Conservation (phyloP, 1,140 invertebrate genomes). For the Cyrtorhinus lividipennis region DNA sequence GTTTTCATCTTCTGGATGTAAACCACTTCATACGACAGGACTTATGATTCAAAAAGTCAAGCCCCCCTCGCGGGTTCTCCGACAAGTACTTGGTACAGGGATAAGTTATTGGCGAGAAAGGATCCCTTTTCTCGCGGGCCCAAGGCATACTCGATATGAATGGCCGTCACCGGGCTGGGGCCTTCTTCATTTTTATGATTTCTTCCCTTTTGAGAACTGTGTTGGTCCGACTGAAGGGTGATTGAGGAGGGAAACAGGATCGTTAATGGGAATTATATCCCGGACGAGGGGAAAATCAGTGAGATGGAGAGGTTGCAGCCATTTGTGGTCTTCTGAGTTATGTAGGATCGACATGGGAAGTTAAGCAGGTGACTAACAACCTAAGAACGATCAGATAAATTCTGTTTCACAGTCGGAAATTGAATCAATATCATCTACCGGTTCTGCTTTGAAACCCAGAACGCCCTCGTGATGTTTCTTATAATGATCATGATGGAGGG, state of each 20-base stretch:
- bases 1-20: slow-evolving; percentile 4
- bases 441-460: too few species aligned
- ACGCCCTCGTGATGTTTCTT: too few species aligned
- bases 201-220: slow-evolving; percentile 6
- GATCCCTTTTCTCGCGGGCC: background rate
- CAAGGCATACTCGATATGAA: background rate
- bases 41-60: background rate
- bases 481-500: too few species aligned
- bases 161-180: background rate
- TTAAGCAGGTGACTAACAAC: too few species aligned
- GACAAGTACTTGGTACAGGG: background rate
- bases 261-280: background rate
- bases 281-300: too few species aligned
- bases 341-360: too few species aligned
- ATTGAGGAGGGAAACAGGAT: background rate
- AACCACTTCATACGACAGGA: background rate
- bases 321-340: too few species aligned
- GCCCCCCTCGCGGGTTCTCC: background rate
- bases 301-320: too few species aligned
- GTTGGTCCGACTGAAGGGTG: background rate
- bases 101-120: slow-evolving; percentile 9
- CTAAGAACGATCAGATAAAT: too few species aligned
- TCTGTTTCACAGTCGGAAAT: too few species aligned
- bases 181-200: slow-evolving; percentile 1
- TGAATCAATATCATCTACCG: too few species aligned